Percentiles rank a stretch among this genome's conserved stretches.
These are phyloP conservation scores for Diarsia brunnea DNA, from an alignment of 2,888 invertebrate species.

Conservation along the genomic window DNA sequence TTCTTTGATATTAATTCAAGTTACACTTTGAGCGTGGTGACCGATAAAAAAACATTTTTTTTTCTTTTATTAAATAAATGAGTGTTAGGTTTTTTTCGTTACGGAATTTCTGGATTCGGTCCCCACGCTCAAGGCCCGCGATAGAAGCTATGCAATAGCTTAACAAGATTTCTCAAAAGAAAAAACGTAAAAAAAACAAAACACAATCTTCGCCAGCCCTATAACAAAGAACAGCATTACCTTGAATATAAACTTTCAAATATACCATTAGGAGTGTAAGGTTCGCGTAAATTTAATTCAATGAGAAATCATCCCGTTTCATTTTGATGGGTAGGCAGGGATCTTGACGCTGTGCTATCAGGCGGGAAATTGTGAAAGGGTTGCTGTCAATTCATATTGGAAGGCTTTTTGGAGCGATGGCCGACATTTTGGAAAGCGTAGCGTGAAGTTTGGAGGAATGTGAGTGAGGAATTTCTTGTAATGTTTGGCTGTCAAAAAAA, in stretches of 20 bases:
- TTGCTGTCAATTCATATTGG: slow-evolving; percentile 10
- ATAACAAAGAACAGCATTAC: slow-evolving; percentile 23
- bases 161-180: not conserved
- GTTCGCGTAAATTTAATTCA: slow-evolving; percentile 53
- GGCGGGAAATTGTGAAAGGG: not conserved
- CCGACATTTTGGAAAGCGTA: slow-evolving; percentile 6
- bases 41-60: no score
- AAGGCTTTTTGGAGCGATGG: not conserved
- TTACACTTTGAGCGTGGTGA: no score
- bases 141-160: no score
- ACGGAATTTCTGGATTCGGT: no score
- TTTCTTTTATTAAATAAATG: no score
- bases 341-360: not conserved
- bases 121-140: no score
- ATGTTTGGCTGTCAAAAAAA: not conserved
- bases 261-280: slow-evolving; percentile 46
- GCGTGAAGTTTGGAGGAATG: not conserved
- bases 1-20: no score
- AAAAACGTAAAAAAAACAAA: not conserved
- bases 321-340: slow-evolving; percentile 3
- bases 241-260: slow-evolving; percentile 60
- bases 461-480: not conserved
- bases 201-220: slow-evolving; percentile 42
- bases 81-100: no score
- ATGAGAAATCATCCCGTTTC: slow-evolving; percentile 43